Conservation (phyloP, 23 tunicate species). For the Diplosoma virens region DNA sequence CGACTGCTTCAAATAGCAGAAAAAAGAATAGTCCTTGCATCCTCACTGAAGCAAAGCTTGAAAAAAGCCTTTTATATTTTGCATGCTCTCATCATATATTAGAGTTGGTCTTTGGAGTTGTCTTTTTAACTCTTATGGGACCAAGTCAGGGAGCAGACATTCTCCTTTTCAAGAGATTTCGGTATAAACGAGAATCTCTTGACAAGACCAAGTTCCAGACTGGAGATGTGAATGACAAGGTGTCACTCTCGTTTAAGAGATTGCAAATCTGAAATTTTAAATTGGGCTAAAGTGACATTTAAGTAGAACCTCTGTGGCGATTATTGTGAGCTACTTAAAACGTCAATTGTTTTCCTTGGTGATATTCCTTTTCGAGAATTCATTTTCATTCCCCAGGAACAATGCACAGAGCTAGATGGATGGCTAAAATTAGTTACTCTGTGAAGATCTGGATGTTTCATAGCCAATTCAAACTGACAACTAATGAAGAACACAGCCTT, state of each 20-base stretch:
- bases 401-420: slow-evolving; percentile 29
- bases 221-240: no score
- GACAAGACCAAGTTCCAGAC: no score
- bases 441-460: slow-evolving; percentile 11
- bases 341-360: slow-evolving; percentile 22
- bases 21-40: slow-evolving; percentile 17
- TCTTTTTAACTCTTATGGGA: no score
- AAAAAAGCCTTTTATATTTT: not conserved
- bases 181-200: no score
- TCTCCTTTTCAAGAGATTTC: no score
- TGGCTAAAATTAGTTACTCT: slow-evolving; percentile 19
- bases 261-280: no score
- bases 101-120: no score
- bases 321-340: slow-evolving; percentile 16
- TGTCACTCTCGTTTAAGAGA: no score
- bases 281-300: not conserved
- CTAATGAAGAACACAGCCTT: slow-evolving; percentile 10
- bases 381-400: slow-evolving; percentile 18
- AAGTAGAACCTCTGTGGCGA: slow-evolving; percentile 3
- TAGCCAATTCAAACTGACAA: slow-evolving; percentile 21
- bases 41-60: not conserved
- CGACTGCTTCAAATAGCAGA: slow-evolving; percentile 1
- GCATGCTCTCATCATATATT: slow-evolving; percentile 10
- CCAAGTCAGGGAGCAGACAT: no score
- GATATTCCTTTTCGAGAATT: not conserved